Percentiles rank a stretch among this genome's conserved stretches.
Evolutionary conservation across 2,888 invertebrate genomes (phyloP).

Genomic region (Herminia tarsipennalis): DNA sequence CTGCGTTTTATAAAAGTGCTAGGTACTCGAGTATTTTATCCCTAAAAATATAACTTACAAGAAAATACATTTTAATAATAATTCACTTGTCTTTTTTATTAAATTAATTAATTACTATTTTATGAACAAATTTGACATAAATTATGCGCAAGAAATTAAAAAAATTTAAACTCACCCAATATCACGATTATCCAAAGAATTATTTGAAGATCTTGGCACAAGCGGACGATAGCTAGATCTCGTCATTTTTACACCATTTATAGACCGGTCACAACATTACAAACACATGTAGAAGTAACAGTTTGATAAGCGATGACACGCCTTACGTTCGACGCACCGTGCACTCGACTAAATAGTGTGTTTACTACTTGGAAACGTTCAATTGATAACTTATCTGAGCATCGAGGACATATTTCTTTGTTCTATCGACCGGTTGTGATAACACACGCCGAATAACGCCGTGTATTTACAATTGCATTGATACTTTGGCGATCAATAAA

Average conservation of each 20-base stretch:
- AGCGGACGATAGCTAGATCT: conserved; percentile 78
- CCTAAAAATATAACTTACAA: too few species aligned
- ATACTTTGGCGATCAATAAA: conserved; percentile 71
- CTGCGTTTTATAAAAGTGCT: too few species aligned
- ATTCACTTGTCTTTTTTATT: too few species aligned
- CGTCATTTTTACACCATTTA: conserved; percentile 61
- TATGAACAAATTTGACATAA: neutral
- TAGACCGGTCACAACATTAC: conserved; percentile 36
- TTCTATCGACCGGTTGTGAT: conserved; percentile 34
- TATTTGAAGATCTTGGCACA: conserved; percentile 73
- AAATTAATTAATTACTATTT: neutral
- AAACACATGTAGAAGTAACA: conserved; percentile 29
- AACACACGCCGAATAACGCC: conserved; percentile 54
- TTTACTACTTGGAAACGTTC: conserved; percentile 39
- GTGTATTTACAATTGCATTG: conserved; percentile 60
- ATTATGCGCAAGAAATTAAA: neutral
- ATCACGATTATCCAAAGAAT: conserved; percentile 71
- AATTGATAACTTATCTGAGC: conserved; percentile 61
- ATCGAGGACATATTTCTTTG: conserved; percentile 49
- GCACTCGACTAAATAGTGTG: conserved; percentile 61
- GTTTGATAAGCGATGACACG: conserved; percentile 60
- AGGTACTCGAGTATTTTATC: too few species aligned
- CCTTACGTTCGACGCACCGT: conserved; percentile 52
- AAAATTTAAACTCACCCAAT: conserved; percentile 63
- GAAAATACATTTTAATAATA: too few species aligned